Evolutionary conservation across 30 jellyfish, hydroid and myxozoan genomes (phyloP).

Genomic region (Rhopilema esculentum): DNA sequence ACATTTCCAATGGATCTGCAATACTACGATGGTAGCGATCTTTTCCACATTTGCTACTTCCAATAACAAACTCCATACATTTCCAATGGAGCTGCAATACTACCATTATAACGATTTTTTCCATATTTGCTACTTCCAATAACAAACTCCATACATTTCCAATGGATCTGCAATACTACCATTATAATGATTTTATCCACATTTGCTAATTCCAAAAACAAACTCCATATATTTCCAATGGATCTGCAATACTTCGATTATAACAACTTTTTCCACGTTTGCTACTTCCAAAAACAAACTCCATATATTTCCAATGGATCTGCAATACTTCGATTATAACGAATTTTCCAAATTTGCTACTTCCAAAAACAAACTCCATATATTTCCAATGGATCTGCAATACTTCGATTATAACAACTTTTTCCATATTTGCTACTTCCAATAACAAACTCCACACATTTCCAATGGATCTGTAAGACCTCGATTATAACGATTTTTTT

Average conservation of each 20-base stretch:
- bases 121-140: neutral
- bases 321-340: neutral
- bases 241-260: neutral
- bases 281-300: neutral
- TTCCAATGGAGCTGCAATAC: neutral
- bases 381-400: neutral
- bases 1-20: neutral
- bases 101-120: neutral
- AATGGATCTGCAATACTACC: neutral
- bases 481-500: neutral
- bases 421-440: neutral
- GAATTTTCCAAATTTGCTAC: neutral
- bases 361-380: neutral
- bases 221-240: neutral
- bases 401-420: neutral
- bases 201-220: neutral
- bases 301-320: neutral
- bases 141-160: neutral
- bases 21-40: neutral
- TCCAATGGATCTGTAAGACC: neutral
- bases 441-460: neutral
- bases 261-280: neutral
- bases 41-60: neutral
- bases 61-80: neutral
- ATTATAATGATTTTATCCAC: neutral